These are phyloP conservation scores for Noctua fimbriata DNA, from an alignment of 2,888 invertebrate species.

Conservation along the genomic window DNA sequence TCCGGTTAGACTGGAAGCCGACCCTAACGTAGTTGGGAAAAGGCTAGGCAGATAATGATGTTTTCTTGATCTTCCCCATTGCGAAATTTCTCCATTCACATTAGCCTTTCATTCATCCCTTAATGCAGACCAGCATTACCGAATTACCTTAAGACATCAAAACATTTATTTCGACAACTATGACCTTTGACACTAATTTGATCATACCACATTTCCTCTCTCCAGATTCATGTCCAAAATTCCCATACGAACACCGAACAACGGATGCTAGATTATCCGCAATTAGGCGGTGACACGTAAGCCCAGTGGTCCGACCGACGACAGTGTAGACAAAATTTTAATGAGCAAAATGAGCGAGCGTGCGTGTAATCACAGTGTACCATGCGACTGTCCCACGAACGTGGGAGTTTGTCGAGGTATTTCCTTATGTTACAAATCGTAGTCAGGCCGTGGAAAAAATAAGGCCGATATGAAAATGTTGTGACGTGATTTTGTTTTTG, in stretches of 20 bases:
- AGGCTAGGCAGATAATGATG: too few species aligned
- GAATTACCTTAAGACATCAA: background rate
- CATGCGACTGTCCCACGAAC: conserved; percentile 75
- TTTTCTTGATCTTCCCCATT: background rate
- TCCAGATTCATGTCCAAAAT: conserved; percentile 37
- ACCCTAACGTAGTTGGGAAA: too few species aligned
- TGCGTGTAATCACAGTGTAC: conserved; percentile 71
- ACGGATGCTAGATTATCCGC: conserved; percentile 70
- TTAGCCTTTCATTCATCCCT: background rate
- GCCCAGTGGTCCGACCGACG: conserved; percentile 73
- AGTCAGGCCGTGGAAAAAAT: conserved; percentile 41
- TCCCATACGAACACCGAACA: conserved; percentile 45
- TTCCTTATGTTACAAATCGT: conserved; percentile 49
- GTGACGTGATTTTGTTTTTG: conserved; percentile 16
- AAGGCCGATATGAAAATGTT: conserved; percentile 15
- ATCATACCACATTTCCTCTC: conserved; percentile 12
- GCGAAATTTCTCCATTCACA: background rate
- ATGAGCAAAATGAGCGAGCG: conserved; percentile 79
- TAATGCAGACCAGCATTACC: background rate
- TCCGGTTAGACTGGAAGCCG: too few species aligned
- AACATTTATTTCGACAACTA: background rate
- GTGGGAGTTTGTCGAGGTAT: conserved; percentile 70
- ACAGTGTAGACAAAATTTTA: conserved; percentile 81
- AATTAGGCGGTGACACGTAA: conserved; percentile 70
- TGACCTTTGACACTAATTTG: background rate